Evolutionary conservation across 2,888 invertebrate species (phyloP), one percentile per base, ranked within the genome.

Genomic region (Drosophila testacea): DNA sequence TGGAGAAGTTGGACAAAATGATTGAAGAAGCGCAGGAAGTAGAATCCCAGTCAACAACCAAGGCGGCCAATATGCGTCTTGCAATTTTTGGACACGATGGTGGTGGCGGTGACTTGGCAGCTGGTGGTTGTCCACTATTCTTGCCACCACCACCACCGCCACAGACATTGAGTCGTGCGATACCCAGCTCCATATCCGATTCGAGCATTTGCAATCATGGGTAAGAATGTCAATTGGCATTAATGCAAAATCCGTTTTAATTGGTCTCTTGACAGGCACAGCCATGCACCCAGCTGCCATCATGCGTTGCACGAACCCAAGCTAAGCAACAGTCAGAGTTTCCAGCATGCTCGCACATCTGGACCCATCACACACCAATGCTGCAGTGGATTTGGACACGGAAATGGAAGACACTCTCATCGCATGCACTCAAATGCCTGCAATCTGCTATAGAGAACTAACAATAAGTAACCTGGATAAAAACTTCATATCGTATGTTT

Each of bases 1-100:
- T 93, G 64, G 92, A 93, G 60, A 92, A 92, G 75, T 69, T 93
- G 50, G 93, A 93, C 64, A 92, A 92, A 85, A 93, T 93, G 93
- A 93, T 93, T 50, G 93, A 93, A 66, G 93, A 92, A 62, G 92
- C 89, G 0, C 90, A 90, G 10, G 93, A 92, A 57, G 88, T 88
- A n/a, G 92, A 92, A 50, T 75, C 90, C 0, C 91, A 91, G 36
- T 84, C 89, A n/a, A 86, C 90, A 13, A 81, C 85, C 27, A 90
- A 91, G 61, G 83, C 91, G 9, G 87, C 90, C 38, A 85, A 79
- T 51, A 84, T 90, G 72, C 84, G 87, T 7, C 54, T 87, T 7
- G 77, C 80, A 7, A 66, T 80, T n/a, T 82, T 84, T 2, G 90
- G 82, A 1, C 85, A 89, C 61, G 86, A 73, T 32, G 78, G 72